Percentiles rank a stretch among this genome's conserved stretches.
Conservation (phyloP, 2,113 vertebrate species). For the Dunckerocampus dactyliophorus region DNA sequence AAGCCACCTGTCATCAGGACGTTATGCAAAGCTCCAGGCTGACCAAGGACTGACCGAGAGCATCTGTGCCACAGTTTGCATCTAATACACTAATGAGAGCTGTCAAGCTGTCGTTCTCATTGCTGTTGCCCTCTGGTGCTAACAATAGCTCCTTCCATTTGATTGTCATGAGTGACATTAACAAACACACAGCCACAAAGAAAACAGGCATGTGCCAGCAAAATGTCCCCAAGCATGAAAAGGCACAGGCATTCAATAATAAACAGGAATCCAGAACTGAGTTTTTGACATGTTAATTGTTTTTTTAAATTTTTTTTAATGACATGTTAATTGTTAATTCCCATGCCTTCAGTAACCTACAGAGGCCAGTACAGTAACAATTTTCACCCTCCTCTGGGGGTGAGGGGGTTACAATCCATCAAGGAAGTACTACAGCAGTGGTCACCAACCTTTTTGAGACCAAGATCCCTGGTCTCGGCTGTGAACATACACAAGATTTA, state of each 20-base stretch:
- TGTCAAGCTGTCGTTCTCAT: conserved; percentile 66
- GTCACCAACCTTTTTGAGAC: no score
- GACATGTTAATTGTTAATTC: not conserved
- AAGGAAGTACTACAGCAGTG: no score
- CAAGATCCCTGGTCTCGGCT: no score
- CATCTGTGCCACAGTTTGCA: conserved; percentile 70
- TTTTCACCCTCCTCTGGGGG: no score
- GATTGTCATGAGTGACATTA: conserved; percentile 61
- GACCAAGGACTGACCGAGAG: conserved; percentile 65
- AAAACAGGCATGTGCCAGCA: conserved; percentile 40
- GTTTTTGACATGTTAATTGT: not conserved
- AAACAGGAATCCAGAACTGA: no score
- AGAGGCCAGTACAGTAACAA: no score
- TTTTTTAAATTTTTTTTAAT: no score
- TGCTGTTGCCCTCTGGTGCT: conserved; percentile 53
- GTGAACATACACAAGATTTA: no score
- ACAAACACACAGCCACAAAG: conserved; percentile 47
- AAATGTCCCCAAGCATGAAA: conserved; percentile 41
- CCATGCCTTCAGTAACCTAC: not conserved
- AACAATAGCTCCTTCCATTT: conserved; percentile 69
- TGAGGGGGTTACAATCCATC: no score
- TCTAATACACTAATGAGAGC: conserved; percentile 74
- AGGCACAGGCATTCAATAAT: conserved; percentile 10
- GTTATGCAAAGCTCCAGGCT: conserved; percentile 56
- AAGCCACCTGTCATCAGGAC: conserved; percentile 67